Evolutionary conservation across 1,140 invertebrate genomes (phyloP).

Genomic region (Drosophila teissieri): DNA sequence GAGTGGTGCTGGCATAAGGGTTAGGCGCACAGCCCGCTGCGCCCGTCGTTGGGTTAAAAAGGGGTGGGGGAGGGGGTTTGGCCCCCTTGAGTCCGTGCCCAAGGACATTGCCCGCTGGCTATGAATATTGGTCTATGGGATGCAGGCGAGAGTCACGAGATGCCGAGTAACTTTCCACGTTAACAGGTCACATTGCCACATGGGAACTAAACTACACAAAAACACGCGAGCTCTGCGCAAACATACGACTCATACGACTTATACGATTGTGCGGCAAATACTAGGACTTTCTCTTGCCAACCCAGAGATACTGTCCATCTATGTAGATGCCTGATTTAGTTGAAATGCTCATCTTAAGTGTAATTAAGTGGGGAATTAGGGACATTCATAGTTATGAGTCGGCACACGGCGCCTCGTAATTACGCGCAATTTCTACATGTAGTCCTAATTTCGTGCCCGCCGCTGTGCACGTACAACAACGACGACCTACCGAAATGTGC

Average conservation of each 20-base stretch:
- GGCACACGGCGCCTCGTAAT: neutral
- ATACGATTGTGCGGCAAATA: neutral
- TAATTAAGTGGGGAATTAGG: neutral
- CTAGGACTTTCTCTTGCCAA: neutral
- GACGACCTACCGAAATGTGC: constrained; percentile 41
- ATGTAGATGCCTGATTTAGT: too few species aligned
- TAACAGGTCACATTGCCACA: constrained; percentile 41
- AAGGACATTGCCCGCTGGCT: constrained; percentile 28
- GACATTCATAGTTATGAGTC: neutral
- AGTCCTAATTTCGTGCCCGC: constrained; percentile 1
- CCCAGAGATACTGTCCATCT: neutral
- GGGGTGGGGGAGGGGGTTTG: neutral
- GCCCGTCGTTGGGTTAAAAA: constrained; percentile 3
- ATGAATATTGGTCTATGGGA: constrained; percentile 42
- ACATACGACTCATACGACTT: neutral
- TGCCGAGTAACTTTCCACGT: constrained; percentile 40
- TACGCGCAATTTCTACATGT: neutral
- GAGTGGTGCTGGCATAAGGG: constrained; percentile 24
- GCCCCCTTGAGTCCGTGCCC: constrained; percentile 13
- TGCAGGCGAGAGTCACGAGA: constrained; percentile 33
- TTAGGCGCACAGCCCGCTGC: constrained; percentile 9
- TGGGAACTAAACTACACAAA: neutral
- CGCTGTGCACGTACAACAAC: constrained; percentile 12
- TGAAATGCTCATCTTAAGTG: neutral
- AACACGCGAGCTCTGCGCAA: constrained; percentile 14